phyloP scores from a whole-genome alignment of 2,888 invertebrate genomes.

The Drosophila tanythrix region DNA sequence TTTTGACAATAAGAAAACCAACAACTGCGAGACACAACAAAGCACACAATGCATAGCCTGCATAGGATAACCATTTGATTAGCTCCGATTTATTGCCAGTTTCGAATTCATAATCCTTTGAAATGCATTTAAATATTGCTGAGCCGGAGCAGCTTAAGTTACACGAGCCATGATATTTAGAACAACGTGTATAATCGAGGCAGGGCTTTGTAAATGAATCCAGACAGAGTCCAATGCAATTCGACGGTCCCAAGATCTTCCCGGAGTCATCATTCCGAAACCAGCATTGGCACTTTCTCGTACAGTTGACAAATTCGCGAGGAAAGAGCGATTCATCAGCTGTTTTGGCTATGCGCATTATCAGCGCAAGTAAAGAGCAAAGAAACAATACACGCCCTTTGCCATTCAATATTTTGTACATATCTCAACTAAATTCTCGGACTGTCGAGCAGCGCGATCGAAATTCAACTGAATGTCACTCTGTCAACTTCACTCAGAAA shows the following conservation, averaged over 20 bases:
- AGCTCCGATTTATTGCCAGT: not conserved
- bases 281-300: conserved; percentile 37
- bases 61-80: conserved; percentile 1
- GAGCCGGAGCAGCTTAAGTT: conserved; percentile 13
- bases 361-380: conserved; percentile 17
- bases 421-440: not conserved
- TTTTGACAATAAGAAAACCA: not conserved
- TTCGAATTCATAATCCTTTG: conserved; percentile 1
- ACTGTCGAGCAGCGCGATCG: conserved; percentile 21
- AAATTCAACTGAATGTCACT: conserved; percentile 35
- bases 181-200: conserved; percentile 21
- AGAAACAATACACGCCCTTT: not conserved
- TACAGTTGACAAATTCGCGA: conserved; percentile 9
- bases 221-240: conserved; percentile 27
- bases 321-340: conserved; percentile 15
- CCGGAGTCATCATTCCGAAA: conserved; percentile 11
- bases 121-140: conserved; percentile 16
- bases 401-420: not conserved
- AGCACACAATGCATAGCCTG: not conserved
- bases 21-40: not conserved
- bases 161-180: conserved; percentile 4
- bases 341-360: not conserved
- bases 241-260: conserved; percentile 4
- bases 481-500: conserved; percentile 7
- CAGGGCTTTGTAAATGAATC: conserved; percentile 36